Percentiles rank a stretch among this genome's conserved stretches.
These are phyloP conservation scores for Fragum fragum DNA, from an alignment of 2,888 invertebrate species.

Conservation along the genomic window DNA sequence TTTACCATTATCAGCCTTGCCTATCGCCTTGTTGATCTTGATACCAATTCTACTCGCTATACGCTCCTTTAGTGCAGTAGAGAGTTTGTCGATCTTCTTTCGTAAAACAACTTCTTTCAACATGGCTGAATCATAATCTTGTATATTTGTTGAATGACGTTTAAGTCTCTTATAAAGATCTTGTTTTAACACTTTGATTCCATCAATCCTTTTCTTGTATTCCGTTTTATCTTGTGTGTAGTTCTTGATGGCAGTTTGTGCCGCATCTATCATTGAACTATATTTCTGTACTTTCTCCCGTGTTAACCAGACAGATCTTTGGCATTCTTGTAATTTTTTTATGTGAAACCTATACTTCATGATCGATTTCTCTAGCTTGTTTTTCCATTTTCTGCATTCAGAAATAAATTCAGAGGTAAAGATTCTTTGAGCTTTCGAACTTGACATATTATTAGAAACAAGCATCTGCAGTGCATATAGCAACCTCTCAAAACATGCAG, in stretches of 20 bases:
- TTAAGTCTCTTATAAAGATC: background rate
- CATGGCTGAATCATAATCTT: background rate
- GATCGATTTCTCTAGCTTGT: background rate
- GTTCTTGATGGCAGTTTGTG: too few relatives aligned
- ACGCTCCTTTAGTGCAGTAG: background rate
- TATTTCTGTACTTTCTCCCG: too few relatives aligned
- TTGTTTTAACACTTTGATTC: too few relatives aligned
- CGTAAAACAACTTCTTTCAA: background rate
- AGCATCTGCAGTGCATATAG: background rate
- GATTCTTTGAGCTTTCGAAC: background rate
- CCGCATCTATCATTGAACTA: too few relatives aligned
- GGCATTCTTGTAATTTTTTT: background rate
- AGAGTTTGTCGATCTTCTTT: background rate
- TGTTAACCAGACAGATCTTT: conserved; percentile 1
- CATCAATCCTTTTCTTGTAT: too few relatives aligned
- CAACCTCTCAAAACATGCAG: background rate
- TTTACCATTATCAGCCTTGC: background rate
- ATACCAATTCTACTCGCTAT: background rate
- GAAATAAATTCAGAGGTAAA: background rate
- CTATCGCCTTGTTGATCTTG: background rate
- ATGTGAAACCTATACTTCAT: background rate
- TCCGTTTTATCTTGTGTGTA: too few relatives aligned
- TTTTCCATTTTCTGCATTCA: background rate
- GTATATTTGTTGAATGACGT: background rate
- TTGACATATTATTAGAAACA: background rate